Evolutionary conservation across 2,888 invertebrate species (phyloP).

Genomic region (Camponotus fellah): DNA sequence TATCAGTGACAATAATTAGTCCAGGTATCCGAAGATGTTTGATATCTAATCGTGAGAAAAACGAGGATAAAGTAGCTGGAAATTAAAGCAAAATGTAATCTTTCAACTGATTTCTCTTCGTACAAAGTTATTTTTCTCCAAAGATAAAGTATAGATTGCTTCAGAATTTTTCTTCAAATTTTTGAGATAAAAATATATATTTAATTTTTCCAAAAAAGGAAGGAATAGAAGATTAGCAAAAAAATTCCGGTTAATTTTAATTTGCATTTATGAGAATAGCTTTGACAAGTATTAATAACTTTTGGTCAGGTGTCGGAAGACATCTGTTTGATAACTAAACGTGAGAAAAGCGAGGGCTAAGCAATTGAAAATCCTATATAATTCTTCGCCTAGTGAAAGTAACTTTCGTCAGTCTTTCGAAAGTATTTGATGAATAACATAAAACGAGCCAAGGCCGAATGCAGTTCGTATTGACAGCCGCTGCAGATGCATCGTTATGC

Average conservation of each 20-base stretch:
- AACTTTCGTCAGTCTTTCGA: neutral
- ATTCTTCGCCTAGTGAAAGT: neutral
- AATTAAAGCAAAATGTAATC: too few species aligned
- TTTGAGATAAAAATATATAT: too few species aligned
- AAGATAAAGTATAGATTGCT: too few species aligned
- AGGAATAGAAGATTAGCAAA: too few species aligned
- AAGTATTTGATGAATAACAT: neutral
- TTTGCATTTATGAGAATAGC: too few species aligned
- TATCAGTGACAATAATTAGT: neutral
- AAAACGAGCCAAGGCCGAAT: neutral
- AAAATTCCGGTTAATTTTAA: too few species aligned
- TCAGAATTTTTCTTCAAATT: too few species aligned
- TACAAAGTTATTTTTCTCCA: too few species aligned
- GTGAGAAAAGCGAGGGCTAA: neutral
- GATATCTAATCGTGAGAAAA: neutral
- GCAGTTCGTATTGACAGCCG: neutral
- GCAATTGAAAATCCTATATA: too few species aligned
- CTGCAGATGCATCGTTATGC: constrained; percentile 13
- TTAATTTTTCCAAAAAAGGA: too few species aligned
- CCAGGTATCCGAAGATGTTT: neutral
- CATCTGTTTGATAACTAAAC: neutral
- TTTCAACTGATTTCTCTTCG: too few species aligned
- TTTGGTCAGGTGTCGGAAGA: neutral
- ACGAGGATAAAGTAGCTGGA: neutral
- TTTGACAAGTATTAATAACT: too few species aligned